A percentile compares a stretch with the other conserved stretches of the same genome.
Evolutionary conservation across 1,140 invertebrate species (phyloP).

Genomic region (Polypedilum vanderplanki): DNA sequence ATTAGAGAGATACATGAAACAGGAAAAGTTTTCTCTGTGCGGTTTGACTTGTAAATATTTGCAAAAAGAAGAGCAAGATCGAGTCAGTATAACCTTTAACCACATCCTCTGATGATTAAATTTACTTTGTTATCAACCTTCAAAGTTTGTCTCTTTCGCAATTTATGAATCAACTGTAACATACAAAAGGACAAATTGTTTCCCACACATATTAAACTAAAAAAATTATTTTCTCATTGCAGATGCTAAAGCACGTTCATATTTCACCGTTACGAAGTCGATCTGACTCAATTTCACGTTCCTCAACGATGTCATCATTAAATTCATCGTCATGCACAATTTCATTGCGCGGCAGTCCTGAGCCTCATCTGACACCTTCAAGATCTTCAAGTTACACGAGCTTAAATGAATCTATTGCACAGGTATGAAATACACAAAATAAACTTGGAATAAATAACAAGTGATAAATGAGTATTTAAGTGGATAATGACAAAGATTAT

Average conservation of each 20-base stretch:
- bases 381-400: constrained; percentile 57
- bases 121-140: too few relatives aligned
- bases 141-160: too few relatives aligned
- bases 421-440: constrained; percentile 40
- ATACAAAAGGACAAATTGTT: too few relatives aligned
- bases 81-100: too few relatives aligned
- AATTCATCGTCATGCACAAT: constrained; percentile 45
- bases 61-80: too few relatives aligned
- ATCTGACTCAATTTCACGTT: constrained; percentile 73
- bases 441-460: not conserved
- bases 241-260: constrained; percentile 86
- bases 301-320: constrained; percentile 57
- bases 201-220: too few relatives aligned
- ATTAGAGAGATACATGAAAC: too few relatives aligned
- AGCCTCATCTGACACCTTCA: constrained; percentile 45
- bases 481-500: too few relatives aligned
- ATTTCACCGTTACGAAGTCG: constrained; percentile 71
- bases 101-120: too few relatives aligned
- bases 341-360: constrained; percentile 48
- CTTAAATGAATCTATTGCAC: constrained; percentile 48
- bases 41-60: too few relatives aligned
- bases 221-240: constrained; percentile 36
- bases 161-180: too few relatives aligned
- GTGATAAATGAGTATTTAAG: not conserved
- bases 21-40: too few relatives aligned